phyloP scores from a whole-genome alignment of 2,797 vertebrate species.

The Pipistrellus pipistrellus region DNA sequence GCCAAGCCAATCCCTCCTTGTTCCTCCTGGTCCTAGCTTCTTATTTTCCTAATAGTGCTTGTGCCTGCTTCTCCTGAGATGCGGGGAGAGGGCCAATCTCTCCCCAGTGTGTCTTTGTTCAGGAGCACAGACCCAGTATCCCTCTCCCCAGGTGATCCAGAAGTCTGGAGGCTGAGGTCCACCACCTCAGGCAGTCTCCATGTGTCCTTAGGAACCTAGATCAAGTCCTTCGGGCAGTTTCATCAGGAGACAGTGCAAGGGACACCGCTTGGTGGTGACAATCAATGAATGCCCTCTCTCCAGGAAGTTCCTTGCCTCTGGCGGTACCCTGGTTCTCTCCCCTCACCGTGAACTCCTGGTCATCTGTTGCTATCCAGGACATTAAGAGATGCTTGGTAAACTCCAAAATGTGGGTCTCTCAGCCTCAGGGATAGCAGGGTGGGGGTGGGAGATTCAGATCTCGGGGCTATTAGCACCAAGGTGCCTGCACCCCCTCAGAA shows the following conservation, averaged over 20 bases:
- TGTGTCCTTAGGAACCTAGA: slow-evolving; percentile 23
- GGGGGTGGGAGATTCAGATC: neutral
- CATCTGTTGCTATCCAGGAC: neutral
- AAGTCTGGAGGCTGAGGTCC: neutral
- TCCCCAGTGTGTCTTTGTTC: neutral
- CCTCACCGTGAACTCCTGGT: neutral
- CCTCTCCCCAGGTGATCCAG: neutral
- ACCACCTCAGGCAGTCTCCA: neutral
- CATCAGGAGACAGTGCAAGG: neutral
- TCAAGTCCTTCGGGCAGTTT: slow-evolving; percentile 16
- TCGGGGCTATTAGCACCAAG: neutral
- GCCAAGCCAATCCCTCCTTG: neutral
- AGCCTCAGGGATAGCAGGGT: neutral
- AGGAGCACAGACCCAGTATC: neutral
- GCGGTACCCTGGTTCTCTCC: neutral
- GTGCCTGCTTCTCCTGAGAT: slow-evolving; percentile 25
- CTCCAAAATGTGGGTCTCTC: neutral
- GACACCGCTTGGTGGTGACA: neutral
- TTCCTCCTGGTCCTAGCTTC: neutral
- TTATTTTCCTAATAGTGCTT: neutral
- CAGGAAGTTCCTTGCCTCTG: neutral
- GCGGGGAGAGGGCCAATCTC: neutral
- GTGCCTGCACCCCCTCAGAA: neutral
- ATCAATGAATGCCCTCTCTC: neutral
- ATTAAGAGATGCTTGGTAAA: neutral